phyloP scores from a whole-genome alignment of 2,113 vertebrate genomes.

The Camelus bactrianus region DNA sequence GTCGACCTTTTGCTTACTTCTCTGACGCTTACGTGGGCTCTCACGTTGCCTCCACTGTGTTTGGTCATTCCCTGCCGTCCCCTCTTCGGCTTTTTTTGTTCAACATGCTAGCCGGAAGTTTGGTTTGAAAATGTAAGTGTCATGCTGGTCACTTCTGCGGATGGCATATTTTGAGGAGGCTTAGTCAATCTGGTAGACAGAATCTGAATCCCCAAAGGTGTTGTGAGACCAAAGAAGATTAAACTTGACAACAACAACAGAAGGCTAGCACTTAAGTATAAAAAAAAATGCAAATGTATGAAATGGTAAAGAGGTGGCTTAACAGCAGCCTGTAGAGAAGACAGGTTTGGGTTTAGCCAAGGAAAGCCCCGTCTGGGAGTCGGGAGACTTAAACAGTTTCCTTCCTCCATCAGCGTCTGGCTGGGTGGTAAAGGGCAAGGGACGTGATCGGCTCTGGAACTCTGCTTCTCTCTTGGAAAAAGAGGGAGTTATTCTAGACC shows the following conservation, averaged over 20 bases:
- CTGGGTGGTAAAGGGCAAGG: neutral
- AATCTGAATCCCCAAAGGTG: neutral
- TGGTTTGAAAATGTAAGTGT: conserved; percentile 34
- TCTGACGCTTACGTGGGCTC: neutral
- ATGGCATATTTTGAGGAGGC: conserved; percentile 5
- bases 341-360: neutral
- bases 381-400: neutral
- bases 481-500: neutral
- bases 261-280: neutral
- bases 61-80: neutral
- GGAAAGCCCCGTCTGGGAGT: neutral
- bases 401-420: neutral
- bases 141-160: conserved; percentile 22
- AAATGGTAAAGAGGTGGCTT: neutral
- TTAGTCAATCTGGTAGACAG: neutral
- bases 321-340: neutral
- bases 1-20: neutral
- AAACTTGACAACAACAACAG: neutral
- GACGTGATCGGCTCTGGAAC: neutral
- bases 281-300: neutral
- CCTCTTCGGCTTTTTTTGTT: conserved; percentile 9
- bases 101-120: neutral
- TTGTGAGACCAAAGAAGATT: neutral
- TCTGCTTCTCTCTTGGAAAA: neutral
- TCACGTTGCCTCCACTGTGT: neutral